Evolutionary conservation across 2,113 vertebrate genomes (phyloP), one percentile per base, ranked within the genome.

Genomic region (Lonchura striata): DNA sequence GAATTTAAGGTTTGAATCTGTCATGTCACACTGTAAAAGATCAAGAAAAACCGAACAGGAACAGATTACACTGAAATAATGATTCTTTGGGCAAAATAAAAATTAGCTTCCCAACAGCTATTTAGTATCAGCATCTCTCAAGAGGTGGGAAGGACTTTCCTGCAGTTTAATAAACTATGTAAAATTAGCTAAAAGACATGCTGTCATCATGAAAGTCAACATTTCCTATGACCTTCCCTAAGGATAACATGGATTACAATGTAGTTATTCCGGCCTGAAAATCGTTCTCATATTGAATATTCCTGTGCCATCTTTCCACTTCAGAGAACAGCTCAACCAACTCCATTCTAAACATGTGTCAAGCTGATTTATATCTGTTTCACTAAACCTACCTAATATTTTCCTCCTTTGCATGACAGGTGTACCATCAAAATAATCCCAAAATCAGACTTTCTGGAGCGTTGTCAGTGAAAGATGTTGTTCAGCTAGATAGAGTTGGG

Each of bases 401-500:
- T 47, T 63, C 37, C 9, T 86, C 33, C 18, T 52, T 61, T 52
- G 64, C 27, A 41, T 63, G 10, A 37, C n/a, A 57, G 65, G 27
- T 42, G 24, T 31, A 66, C 24, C 70, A 86, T 25, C 33, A 65
- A 86, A 89, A 93, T 31, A 88, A 68, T 44, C 52, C 54, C 11
- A 10, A 84, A 5, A 69, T 69, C 41, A 71, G 68, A n/a, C 35
- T 65, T 71, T 10, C 46, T 49, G 33, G 9, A 79, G 13, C 0
- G 0, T 1, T 27, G 41, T 27, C 46, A 76, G 17, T 81, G 44
- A 96, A 86, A 86, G 37, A 61, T 44, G 27, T 8, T 42, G 39
- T 47, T 44, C 82, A 35, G 15, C 4, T 6, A 60, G 12, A 11
- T 0, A 23, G 1, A 47, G 22, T 0, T 31, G 10, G 39, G 69